These are phyloP conservation scores for Eupithecia insigniata DNA, from an alignment of 2,888 invertebrate species.

Conservation along the genomic window DNA sequence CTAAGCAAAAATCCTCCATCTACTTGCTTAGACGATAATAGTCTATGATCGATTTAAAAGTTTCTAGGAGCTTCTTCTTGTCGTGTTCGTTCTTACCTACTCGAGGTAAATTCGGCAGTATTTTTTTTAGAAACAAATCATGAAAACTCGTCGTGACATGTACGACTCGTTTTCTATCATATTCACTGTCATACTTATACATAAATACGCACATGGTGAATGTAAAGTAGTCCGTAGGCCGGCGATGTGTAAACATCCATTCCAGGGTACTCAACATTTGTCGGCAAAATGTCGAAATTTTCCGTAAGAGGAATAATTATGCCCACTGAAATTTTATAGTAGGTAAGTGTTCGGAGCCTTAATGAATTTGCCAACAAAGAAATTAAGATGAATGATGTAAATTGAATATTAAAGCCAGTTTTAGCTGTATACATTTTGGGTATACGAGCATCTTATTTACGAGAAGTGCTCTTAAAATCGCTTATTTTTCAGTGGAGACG, in stretches of 20 bases:
- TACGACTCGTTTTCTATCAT: neutral
- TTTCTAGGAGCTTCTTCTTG: too few relatives aligned
- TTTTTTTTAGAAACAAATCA: neutral
- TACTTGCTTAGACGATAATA: too few relatives aligned
- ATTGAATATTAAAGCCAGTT: constrained; percentile 25
- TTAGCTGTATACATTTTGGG: constrained; percentile 8
- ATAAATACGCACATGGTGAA: constrained; percentile 72
- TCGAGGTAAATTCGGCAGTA: neutral
- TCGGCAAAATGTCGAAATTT: constrained; percentile 74
- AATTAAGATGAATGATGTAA: constrained; percentile 26
- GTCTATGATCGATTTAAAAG: too few relatives aligned
- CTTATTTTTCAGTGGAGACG: neutral
- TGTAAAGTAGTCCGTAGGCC: constrained; percentile 66
- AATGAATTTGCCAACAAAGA: constrained; percentile 30
- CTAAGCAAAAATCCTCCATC: too few relatives aligned
- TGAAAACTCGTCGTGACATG: neutral
- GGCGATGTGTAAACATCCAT: constrained; percentile 73
- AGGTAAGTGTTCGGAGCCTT: constrained; percentile 19
- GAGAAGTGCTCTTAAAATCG: neutral
- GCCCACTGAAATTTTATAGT: constrained; percentile 63
- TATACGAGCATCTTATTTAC: constrained; percentile 4
- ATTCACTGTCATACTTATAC: neutral
- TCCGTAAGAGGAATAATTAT: constrained; percentile 78
- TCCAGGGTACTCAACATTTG: constrained; percentile 78
- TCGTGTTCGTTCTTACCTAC: too few relatives aligned